phyloP scores from a whole-genome alignment of 2,797 vertebrate genomes.

The Caiman crocodilus region DNA sequence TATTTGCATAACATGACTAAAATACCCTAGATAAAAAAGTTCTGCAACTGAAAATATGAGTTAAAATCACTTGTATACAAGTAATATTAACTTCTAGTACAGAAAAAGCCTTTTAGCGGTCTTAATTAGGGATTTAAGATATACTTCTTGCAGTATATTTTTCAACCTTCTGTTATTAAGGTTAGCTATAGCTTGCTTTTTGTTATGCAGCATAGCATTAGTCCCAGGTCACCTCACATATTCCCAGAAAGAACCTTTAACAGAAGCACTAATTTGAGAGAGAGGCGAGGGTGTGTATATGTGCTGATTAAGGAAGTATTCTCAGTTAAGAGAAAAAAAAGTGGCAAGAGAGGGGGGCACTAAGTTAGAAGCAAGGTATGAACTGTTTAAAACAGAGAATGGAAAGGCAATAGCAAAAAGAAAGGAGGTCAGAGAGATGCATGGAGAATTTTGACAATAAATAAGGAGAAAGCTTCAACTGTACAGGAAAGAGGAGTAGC shows the following conservation, averaged over 20 bases:
- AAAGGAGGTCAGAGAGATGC: not conserved
- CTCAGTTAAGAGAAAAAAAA: fast-evolving
- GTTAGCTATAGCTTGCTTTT: slow-evolving; percentile 25
- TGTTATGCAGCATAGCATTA: slow-evolving; percentile 24
- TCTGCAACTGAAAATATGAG: slow-evolving; percentile 76
- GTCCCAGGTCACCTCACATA: slow-evolving; percentile 65
- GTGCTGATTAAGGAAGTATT: fast-evolving
- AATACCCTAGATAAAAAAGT: slow-evolving; percentile 77
- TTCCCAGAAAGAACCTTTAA: slow-evolving; percentile 45
- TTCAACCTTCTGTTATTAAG: slow-evolving; percentile 74
- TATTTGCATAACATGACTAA: slow-evolving; percentile 84
- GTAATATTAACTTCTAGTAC: slow-evolving; percentile 80
- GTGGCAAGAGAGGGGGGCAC: not conserved
- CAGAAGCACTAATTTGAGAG: slow-evolving; percentile 5
- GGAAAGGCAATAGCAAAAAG: not conserved
- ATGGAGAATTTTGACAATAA: not conserved
- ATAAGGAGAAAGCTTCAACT: not conserved
- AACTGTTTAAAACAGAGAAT: not conserved
- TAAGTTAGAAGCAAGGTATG: not conserved
- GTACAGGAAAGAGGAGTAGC: not conserved
- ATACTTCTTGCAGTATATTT: slow-evolving; percentile 81
- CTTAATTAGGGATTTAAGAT: slow-evolving; percentile 84
- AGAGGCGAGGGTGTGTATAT: not conserved
- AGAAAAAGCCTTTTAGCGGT: slow-evolving; percentile 81
- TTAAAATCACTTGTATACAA: slow-evolving; percentile 82